phyloP scores from a whole-genome alignment of 2,888 invertebrate genomes.

The Saturnia pavonia region DNA sequence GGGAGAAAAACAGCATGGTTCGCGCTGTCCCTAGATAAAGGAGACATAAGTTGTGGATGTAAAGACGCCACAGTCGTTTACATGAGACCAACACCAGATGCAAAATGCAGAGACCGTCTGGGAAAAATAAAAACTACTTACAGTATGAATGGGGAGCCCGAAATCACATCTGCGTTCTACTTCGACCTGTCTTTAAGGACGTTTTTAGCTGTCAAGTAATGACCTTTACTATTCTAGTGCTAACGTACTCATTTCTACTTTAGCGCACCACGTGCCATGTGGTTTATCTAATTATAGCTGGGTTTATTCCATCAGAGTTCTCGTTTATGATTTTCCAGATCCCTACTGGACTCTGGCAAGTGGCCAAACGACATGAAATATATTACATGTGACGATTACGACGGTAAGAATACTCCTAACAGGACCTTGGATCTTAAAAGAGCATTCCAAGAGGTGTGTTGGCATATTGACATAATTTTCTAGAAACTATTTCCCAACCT shows the following conservation, averaged over 20 bases:
- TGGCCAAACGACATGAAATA: slow-evolving; percentile 89
- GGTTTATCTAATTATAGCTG: slow-evolving; percentile 66
- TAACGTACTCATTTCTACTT: slow-evolving; percentile 53
- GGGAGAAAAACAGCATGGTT: slow-evolving; percentile 94
- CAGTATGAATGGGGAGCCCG: slow-evolving; percentile 87
- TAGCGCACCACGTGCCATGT: slow-evolving; percentile 55
- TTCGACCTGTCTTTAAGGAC: slow-evolving; percentile 91
- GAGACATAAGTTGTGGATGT: slow-evolving; percentile 87
- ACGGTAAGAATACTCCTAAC: slow-evolving; percentile 88
- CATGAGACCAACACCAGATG: slow-evolving; percentile 86
- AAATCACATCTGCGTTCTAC: slow-evolving; percentile 92
- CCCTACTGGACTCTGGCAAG: slow-evolving; percentile 86
- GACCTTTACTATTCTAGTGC: slow-evolving; percentile 57
- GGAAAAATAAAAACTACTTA: slow-evolving; percentile 87
- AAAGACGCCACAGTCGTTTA: slow-evolving; percentile 90
- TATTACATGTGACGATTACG: slow-evolving; percentile 89
- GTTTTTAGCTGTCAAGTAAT: slow-evolving; percentile 88
- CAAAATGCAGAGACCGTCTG: slow-evolving; percentile 85
- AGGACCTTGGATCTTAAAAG: slow-evolving; percentile 86
- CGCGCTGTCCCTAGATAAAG: slow-evolving; percentile 88
- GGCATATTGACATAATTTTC: slow-evolving; percentile 33
- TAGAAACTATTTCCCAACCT: neutral
- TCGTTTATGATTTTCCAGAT: slow-evolving; percentile 80
- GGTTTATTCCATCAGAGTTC: slow-evolving; percentile 69
- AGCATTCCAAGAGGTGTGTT: slow-evolving; percentile 84